Conservation (phyloP, 2,797 vertebrate species). For the Galago senegalensis region DNA sequence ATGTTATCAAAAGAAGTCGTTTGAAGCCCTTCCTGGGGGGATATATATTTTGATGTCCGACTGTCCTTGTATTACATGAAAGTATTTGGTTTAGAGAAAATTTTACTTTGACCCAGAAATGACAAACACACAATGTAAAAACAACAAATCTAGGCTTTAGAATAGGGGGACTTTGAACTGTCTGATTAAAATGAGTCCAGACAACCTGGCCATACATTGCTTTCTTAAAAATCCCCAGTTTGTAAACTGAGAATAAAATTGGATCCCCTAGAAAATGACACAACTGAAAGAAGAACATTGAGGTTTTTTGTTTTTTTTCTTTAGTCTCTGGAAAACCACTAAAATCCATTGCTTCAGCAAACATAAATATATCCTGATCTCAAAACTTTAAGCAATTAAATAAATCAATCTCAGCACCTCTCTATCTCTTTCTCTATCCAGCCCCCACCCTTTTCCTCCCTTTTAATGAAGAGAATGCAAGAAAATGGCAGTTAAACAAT, state of each 20-base stretch:
- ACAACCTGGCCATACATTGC: slow-evolving; percentile 74
- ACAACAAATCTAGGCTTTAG: slow-evolving; percentile 75
- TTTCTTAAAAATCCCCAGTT: slow-evolving; percentile 26
- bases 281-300: background rate
- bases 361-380: background rate
- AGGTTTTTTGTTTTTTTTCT: background rate
- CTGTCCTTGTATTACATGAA: slow-evolving; percentile 88
- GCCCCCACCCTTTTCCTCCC: fast-evolving
- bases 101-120: slow-evolving; percentile 88
- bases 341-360: background rate
- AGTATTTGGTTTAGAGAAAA: slow-evolving; percentile 87
- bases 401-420: background rate
- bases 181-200: slow-evolving; percentile 84
- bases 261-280: slow-evolving; percentile 12
- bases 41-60: slow-evolving; percentile 87
- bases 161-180: slow-evolving; percentile 63
- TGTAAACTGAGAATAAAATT: slow-evolving; percentile 51
- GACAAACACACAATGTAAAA: slow-evolving; percentile 82
- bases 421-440: background rate
- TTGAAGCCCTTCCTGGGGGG: slow-evolving; percentile 85
- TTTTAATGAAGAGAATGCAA: background rate
- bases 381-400: slow-evolving; percentile 38
- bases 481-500: slow-evolving; percentile 4
- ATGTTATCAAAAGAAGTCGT: slow-evolving; percentile 88
- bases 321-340: background rate